Evolutionary conservation across 2,797 vertebrate species (phyloP).

Genomic region (Enteromius paludinosus): DNA sequence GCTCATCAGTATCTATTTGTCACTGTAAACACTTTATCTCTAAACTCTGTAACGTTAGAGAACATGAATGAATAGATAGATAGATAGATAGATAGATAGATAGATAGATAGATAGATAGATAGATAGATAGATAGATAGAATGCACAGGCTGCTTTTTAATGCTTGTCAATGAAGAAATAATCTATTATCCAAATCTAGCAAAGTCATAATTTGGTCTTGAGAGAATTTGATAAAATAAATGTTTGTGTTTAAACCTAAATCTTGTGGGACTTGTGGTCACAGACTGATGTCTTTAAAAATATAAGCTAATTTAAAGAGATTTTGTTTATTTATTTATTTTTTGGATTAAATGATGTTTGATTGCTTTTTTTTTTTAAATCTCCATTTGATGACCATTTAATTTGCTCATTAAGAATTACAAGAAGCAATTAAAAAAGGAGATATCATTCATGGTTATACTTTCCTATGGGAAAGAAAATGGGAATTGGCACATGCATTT

Average conservation of each 20-base stretch:
- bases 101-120: not conserved
- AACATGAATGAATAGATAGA: not conserved
- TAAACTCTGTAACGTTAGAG: not conserved
- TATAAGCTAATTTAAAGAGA: not conserved
- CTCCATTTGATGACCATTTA: not conserved
- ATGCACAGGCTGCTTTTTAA: too few relatives aligned
- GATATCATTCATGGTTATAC: not conserved
- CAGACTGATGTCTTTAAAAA: not conserved
- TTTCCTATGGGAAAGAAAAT: not conserved
- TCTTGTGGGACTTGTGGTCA: not conserved
- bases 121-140: not conserved
- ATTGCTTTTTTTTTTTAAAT: not conserved
- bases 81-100: not conserved
- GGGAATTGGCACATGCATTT: slow-evolving; percentile 1
- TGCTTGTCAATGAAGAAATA: not conserved
- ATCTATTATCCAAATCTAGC: not conserved
- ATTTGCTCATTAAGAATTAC: too few relatives aligned
- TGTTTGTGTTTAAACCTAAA: not conserved
- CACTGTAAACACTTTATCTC: slow-evolving; percentile 25
- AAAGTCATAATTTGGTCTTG: not conserved
- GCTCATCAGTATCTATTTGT: slow-evolving; percentile 15
- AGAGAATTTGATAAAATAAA: not conserved
- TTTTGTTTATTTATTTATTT: not conserved
- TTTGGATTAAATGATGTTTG: not conserved
- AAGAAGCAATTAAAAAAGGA: not conserved